Conservation (phyloP, 2,888 invertebrate species). For the Chaitophorus viminalis region DNA sequence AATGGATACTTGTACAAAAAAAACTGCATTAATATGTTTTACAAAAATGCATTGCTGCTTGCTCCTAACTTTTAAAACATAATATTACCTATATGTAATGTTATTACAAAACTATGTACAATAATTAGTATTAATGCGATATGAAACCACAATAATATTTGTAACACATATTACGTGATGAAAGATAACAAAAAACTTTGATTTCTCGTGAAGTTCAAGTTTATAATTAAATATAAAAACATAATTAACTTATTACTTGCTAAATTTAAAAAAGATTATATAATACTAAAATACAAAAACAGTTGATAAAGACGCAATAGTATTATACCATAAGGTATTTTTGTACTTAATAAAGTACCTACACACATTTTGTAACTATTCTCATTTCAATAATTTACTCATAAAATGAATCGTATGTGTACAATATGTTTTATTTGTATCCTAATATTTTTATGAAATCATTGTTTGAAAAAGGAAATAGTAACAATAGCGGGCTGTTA, state of each 20-base stretch:
- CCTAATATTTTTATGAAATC: too few species aligned
- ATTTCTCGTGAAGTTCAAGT: not conserved
- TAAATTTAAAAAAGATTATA: not conserved
- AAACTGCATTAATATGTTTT: not conserved
- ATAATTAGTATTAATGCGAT: not conserved
- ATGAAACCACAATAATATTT: not conserved
- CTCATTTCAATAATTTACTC: too few species aligned
- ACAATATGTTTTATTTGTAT: too few species aligned
- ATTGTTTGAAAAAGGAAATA: too few species aligned
- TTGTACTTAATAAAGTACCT: too few species aligned
- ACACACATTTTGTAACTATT: too few species aligned
- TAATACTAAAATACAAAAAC: too few species aligned
- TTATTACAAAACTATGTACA: not conserved
- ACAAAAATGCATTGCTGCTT: not conserved
- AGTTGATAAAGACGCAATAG: too few species aligned
- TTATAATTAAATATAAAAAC: not conserved
- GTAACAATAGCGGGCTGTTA: too few species aligned
- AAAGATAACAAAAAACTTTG: not conserved
- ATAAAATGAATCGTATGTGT: too few species aligned
- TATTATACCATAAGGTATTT: too few species aligned
- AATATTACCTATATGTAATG: too few species aligned
- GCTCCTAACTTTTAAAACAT: not conserved
- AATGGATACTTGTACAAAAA: not conserved
- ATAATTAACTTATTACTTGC: not conserved
- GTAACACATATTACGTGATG: not conserved